phyloP scores from a whole-genome alignment of 2,797 vertebrate species.

The Poeciliopsis turneri region DNA sequence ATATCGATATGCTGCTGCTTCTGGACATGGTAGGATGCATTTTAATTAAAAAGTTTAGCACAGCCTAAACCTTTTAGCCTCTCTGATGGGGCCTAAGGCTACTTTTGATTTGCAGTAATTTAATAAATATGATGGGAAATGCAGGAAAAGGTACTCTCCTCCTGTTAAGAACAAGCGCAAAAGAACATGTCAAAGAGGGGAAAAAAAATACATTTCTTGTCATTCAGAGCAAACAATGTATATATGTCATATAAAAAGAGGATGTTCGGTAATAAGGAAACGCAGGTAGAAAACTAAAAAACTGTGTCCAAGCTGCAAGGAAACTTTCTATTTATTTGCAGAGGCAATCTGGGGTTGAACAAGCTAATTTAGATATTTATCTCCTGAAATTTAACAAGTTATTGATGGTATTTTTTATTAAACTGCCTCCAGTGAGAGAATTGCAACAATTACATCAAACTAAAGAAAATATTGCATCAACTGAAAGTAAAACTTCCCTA shows the following conservation, averaged over 20 bases:
- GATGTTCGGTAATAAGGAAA: background rate
- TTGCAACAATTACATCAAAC: background rate
- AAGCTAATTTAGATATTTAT: background rate
- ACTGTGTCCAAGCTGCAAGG: background rate
- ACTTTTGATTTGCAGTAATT: background rate
- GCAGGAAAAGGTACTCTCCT: background rate
- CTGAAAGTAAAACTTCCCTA: background rate
- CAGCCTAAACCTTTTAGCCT: too few relatives aligned
- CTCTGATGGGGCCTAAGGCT: background rate
- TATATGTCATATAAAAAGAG: background rate
- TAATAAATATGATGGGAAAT: background rate
- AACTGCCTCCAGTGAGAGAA: background rate
- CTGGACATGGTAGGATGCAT: background rate
- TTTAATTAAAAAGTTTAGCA: background rate
- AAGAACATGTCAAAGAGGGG: background rate
- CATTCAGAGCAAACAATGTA: background rate
- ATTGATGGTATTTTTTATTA: background rate
- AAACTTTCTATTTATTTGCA: background rate
- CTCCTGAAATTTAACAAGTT: background rate
- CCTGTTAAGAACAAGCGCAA: background rate
- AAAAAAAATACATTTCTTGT: background rate
- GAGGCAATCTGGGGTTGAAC: background rate
- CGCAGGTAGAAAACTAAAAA: background rate
- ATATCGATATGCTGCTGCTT: background rate
- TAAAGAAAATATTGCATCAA: background rate